Evolutionary conservation across 2,888 invertebrate species (phyloP).

Genomic region (Slavum lentiscoides): DNA sequence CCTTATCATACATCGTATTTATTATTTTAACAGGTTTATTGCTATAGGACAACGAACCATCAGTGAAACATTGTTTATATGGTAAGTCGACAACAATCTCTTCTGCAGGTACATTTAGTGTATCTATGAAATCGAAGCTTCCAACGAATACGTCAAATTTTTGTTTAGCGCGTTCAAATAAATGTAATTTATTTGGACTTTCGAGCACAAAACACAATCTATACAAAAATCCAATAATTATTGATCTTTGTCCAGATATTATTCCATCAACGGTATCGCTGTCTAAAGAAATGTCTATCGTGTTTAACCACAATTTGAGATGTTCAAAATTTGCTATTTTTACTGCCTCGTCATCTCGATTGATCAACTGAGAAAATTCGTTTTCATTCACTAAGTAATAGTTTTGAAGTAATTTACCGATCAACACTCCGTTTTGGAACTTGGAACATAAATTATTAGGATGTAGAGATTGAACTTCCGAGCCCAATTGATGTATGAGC

Average conservation of each 20-base stretch:
- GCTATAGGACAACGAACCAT: too few relatives aligned
- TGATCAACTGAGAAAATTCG: not conserved
- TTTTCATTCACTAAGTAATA: constrained; percentile 11
- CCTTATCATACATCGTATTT: not conserved
- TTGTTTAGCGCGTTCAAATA: not conserved
- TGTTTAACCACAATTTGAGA: not conserved
- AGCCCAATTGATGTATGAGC: constrained; percentile 29
- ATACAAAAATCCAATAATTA: constrained; percentile 18
- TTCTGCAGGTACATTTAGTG: too few relatives aligned
- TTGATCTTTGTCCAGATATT: not conserved
- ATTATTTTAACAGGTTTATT: too few relatives aligned
- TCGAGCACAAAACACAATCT: constrained; percentile 14
- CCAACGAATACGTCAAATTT: not conserved
- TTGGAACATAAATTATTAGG: constrained; percentile 3
- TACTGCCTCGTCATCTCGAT: not conserved
- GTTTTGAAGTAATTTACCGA: constrained; percentile 32
- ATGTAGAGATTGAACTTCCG: constrained; percentile 4
- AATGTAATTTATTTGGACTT: constrained; percentile 2
- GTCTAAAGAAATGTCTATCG: constrained; percentile 1
- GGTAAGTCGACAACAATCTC: not conserved
- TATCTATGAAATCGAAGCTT: too few relatives aligned
- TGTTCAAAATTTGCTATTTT: constrained; percentile 9
- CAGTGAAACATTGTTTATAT: too few relatives aligned
- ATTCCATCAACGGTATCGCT: constrained; percentile 4
- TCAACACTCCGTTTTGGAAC: constrained; percentile 39